Conservation (phyloP, 92 coral and sea anemone genomes). For the Scolanthus callimorphus region DNA sequence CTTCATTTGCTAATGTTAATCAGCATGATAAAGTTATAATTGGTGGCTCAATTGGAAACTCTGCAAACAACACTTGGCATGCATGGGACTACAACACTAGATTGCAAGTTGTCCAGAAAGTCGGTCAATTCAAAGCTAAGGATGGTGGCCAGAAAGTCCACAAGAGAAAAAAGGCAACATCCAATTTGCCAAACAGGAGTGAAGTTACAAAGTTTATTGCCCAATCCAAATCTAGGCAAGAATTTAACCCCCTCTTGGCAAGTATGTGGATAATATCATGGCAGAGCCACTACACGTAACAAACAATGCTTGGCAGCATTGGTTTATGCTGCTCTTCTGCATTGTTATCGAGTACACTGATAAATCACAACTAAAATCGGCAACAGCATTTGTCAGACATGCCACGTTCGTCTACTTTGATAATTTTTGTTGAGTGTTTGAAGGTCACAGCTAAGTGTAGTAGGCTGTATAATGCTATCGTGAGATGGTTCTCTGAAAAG, state of each 20-base stretch:
- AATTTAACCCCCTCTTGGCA: constrained; percentile 50
- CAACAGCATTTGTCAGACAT: too few species aligned
- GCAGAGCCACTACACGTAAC: constrained; percentile 61
- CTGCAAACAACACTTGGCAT: constrained; percentile 39
- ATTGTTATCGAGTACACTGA: constrained; percentile 45
- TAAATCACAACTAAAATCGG: constrained; percentile 10
- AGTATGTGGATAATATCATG: constrained; percentile 39
- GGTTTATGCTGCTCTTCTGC: constrained; percentile 33
- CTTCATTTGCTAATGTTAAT: constrained; percentile 56
- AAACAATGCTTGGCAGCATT: constrained; percentile 68
- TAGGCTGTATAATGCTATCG: constrained; percentile 32
- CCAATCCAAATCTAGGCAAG: constrained; percentile 42
- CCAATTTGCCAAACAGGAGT: too few species aligned
- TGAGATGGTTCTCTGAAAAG: constrained; percentile 48
- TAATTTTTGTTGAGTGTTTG: constrained; percentile 20
- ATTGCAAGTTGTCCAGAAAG: constrained; percentile 25
- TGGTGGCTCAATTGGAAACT: constrained; percentile 46
- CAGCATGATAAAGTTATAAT: constrained; percentile 20
- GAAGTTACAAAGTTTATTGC: too few species aligned
- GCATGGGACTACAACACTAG: constrained; percentile 36
- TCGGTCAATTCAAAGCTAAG: constrained; percentile 25
- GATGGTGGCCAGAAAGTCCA: too few species aligned
- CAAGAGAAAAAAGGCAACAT: too few species aligned
- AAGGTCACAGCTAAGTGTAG: constrained; percentile 31
- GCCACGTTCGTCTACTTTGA: constrained; percentile 28